Conservation (phyloP, 2,888 invertebrate species). For the Dioctria linearis region DNA sequence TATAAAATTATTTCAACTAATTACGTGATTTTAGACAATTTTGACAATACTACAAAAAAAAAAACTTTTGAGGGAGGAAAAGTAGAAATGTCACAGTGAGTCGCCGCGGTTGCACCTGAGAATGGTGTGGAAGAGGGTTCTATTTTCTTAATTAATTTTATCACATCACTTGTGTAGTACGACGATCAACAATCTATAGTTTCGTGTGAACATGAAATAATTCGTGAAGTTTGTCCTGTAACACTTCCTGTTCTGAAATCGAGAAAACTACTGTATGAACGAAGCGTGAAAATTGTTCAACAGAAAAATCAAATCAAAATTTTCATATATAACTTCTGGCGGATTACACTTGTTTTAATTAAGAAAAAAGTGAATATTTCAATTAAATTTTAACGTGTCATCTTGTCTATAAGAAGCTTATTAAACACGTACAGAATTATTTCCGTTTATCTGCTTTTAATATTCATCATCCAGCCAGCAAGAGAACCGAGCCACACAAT, state of each 20-base stretch:
- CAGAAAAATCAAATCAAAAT: no score
- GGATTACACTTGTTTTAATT: no score
- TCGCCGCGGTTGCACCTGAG: constrained; percentile 31
- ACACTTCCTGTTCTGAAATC: no score
- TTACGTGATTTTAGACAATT: constrained; percentile 1
- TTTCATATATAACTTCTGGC: no score
- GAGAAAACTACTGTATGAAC: no score
- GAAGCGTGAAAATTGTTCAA: no score
- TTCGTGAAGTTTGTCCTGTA: no score
- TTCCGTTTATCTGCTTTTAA: not conserved
- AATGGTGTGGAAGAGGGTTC: constrained; percentile 12
- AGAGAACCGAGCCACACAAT: constrained; percentile 7
- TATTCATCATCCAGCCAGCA: not conserved
- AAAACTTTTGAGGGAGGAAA: not conserved
- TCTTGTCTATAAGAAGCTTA: no score
- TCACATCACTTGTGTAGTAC: constrained; percentile 2
- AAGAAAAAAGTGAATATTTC: no score
- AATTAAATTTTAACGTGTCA: no score
- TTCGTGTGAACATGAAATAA: no score
- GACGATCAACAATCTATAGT: no score
- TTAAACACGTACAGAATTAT: not conserved
- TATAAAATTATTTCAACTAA: not conserved
- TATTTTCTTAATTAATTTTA: not conserved
- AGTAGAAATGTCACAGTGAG: constrained; percentile 39
- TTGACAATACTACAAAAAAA: not conserved